Base-by-base conservation (phyloP, 2,113 vertebrate species). In the Entomyzon cyanotis region DNA sequence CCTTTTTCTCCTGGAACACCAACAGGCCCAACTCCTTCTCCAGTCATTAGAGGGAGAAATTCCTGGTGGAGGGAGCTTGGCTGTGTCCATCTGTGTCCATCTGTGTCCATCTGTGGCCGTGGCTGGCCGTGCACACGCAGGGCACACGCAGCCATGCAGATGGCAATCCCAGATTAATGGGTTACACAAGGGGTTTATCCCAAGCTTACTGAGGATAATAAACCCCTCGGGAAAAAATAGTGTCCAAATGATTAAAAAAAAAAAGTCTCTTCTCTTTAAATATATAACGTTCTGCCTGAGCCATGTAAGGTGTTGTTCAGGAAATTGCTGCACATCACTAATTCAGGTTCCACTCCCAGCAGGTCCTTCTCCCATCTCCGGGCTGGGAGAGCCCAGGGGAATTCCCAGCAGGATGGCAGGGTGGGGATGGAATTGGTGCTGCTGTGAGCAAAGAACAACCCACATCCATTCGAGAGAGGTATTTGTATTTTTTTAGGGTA, bases 121-220 rank as follows among this genome's bases (percentile, higher is more conserved):
- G 37, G 4, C 21, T 1, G 9, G 58, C 3, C 10, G 11, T 2
- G 27, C 53, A 13, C 4, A 14, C 33, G 0, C 6, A 7, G 5
- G 17, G 55, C 78, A 7, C 70, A 8, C 28, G 2, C 65, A 1
- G 11, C 5, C 12, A 6, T 27, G 89, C 94, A 93, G 89, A 90
- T 90, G 89, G 93, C 71, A 18, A 4, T 0, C 68, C 82, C 8
- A 30, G 87, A 90, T 93, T 94, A 94, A 35, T 0, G 12, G 70
- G 75, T 95, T 94, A 94, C 85, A 96, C 89, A 85, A 93, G 91
- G 92, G 31, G 0, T 56, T 94, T 93, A 96, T 39, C 91, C 70
- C 3, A 8, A 77, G 77, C 59, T 96, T 93, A 91, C 65, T 0
- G 22, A 21, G 84, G 62, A 91, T 71, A 64, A 92, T 1, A 84